Evolutionary conservation across 2,797 vertebrate genomes (phyloP).

Genomic region (Enoplosus armatus): DNA sequence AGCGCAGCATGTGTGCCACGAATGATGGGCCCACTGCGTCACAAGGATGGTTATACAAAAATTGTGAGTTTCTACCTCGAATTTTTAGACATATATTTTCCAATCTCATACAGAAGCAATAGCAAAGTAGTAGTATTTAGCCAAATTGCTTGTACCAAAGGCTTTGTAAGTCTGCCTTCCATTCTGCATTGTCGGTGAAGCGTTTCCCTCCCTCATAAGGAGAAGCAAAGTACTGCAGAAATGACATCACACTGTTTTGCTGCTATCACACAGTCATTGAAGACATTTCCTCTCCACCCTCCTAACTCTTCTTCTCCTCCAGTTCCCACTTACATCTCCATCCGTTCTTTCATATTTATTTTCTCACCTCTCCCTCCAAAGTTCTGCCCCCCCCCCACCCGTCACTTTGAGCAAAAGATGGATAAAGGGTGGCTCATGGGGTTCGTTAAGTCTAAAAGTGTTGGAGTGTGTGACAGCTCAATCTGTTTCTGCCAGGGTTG

Average conservation of each 20-base stretch:
- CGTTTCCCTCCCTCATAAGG: not conserved
- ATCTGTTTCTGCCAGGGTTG: not conserved
- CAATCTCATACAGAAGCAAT: not conserved
- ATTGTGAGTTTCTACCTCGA: too few relatives aligned
- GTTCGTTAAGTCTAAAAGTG: not conserved
- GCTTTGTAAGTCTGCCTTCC: not conserved
- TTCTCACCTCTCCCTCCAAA: conserved; percentile 21
- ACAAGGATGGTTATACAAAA: too few relatives aligned
- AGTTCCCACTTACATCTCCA: not conserved
- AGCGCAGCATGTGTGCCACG: not conserved
- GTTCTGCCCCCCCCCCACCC: too few relatives aligned
- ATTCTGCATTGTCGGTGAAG: not conserved
- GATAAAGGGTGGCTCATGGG: not conserved
- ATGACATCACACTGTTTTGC: conserved; percentile 16
- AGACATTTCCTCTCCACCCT: conserved; percentile 11
- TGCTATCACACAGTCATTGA: not conserved
- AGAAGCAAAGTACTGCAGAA: not conserved
- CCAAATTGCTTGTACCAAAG: not conserved
- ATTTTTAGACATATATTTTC: too few relatives aligned
- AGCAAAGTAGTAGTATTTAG: not conserved
- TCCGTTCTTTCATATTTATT: conserved; percentile 4
- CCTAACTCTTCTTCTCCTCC: not conserved
- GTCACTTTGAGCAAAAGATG: conserved; percentile 8
- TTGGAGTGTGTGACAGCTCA: conserved; percentile 3
- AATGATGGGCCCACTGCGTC: not conserved